Evolutionary conservation across 2,797 vertebrate species (phyloP).

Genomic region (Fistularia commersonii): DNA sequence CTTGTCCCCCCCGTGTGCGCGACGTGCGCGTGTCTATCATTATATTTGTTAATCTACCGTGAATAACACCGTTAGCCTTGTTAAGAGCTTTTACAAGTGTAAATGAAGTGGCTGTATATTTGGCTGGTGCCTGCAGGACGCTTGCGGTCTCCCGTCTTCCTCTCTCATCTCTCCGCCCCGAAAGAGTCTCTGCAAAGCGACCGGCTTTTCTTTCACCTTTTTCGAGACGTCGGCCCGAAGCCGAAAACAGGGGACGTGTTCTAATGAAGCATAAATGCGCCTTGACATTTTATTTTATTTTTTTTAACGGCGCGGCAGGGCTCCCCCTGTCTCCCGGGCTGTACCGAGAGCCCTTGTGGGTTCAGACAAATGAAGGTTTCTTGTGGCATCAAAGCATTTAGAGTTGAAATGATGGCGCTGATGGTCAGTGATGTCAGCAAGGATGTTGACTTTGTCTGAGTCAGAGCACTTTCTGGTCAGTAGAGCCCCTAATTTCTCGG

Average conservation of each 20-base stretch:
- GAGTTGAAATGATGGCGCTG: constrained; percentile 64
- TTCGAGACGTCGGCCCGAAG: too few relatives aligned
- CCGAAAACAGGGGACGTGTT: too few relatives aligned
- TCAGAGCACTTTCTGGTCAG: constrained; percentile 73
- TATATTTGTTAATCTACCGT: constrained; percentile 23
- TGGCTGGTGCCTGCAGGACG: constrained; percentile 67
- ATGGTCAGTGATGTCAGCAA: constrained; percentile 76
- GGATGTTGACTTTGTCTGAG: constrained; percentile 73
- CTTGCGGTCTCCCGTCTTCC: constrained; percentile 59
- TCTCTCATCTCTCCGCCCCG: constrained; percentile 57
- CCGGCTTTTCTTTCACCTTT: too few relatives aligned
- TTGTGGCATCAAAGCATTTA: constrained; percentile 63
- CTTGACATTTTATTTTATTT: constrained; percentile 7
- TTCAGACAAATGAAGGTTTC: constrained; percentile 66
- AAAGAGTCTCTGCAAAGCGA: constrained; percentile 9
- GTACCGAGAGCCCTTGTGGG: constrained; percentile 48
- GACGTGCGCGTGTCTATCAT: background rate
- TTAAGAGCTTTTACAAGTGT: constrained; percentile 54
- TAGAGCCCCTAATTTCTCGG: constrained; percentile 69
- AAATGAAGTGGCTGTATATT: constrained; percentile 67
- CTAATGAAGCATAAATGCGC: too few relatives aligned
- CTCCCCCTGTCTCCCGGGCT: constrained; percentile 59
- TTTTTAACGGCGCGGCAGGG: constrained; percentile 37
- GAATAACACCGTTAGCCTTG: constrained; percentile 39
- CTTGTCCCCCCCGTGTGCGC: background rate